Conservation (phyloP, 2,888 invertebrate species). For the Cylloceria caligata region DNA sequence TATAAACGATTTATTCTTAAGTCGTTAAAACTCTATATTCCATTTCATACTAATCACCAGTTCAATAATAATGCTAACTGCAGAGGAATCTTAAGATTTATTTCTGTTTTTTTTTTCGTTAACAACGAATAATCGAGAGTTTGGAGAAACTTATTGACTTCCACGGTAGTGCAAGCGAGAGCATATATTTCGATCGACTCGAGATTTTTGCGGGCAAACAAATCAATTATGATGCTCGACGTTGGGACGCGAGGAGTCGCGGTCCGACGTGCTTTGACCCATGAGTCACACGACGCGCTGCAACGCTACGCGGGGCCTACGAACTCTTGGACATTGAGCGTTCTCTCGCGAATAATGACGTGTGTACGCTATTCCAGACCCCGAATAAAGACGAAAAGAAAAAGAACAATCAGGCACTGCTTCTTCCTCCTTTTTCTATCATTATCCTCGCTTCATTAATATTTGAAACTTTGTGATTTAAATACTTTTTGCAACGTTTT, state of each 20-base stretch:
- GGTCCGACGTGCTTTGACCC: constrained; percentile 71
- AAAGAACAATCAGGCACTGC: background rate
- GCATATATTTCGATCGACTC: constrained; percentile 64
- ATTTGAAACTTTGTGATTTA: background rate
- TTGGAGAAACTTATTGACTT: constrained; percentile 40
- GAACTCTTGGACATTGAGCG: constrained; percentile 64
- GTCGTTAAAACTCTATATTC: background rate
- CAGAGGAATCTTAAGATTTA: background rate
- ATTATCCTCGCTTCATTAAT: background rate
- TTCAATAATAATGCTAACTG: constrained; percentile 2
- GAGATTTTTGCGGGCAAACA: constrained; percentile 78
- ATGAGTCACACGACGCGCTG: constrained; percentile 68
- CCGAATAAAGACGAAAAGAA: constrained; percentile 7
- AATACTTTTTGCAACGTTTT: background rate
- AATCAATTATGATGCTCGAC: constrained; percentile 76
- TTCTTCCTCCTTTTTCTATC: background rate
- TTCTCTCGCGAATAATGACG: constrained; percentile 44
- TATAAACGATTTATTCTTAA: constrained; percentile 7
- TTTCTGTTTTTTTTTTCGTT: constrained; percentile 13
- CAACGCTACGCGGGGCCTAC: constrained; percentile 63
- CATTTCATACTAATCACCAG: constrained; percentile 4
- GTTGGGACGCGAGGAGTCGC: constrained; percentile 61
- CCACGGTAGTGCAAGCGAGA: constrained; percentile 46
- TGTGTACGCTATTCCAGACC: constrained; percentile 12
- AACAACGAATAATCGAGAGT: constrained; percentile 34